Percentiles rank a stretch among this genome's conserved stretches.
Conservation (phyloP, 2,797 vertebrate genomes). For the Sebastes matsubarae region DNA sequence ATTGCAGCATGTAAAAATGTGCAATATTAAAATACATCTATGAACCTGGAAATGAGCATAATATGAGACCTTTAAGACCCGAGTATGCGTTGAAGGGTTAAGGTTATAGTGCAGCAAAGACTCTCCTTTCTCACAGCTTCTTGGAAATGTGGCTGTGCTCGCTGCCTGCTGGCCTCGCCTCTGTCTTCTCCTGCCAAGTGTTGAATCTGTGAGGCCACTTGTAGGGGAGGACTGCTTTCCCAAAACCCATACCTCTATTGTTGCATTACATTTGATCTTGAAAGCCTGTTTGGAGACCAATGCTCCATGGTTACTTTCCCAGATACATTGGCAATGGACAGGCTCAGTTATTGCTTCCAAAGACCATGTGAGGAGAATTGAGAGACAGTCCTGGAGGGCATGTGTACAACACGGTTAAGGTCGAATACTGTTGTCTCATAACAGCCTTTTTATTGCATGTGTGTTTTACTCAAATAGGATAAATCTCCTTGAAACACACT, state of each 20-base stretch:
- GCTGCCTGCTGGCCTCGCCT: slow-evolving; percentile 40
- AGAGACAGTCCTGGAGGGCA: not conserved
- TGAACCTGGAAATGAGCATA: no score
- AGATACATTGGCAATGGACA: slow-evolving; percentile 14
- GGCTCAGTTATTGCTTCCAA: slow-evolving; percentile 11
- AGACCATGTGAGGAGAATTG: not conserved
- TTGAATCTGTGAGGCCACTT: slow-evolving; percentile 56
- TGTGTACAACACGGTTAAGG: not conserved
- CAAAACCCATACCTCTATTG: slow-evolving; percentile 50
- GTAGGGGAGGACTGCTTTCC: slow-evolving; percentile 58
- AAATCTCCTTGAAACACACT: not conserved
- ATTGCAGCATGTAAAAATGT: no score
- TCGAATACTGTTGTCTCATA: not conserved
- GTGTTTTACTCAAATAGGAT: not conserved
- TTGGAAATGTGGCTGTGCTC: slow-evolving; percentile 20
- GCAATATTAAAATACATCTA: no score
- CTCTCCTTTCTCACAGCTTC: slow-evolving; percentile 19
- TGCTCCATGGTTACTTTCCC: slow-evolving; percentile 47
- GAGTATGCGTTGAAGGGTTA: not conserved
- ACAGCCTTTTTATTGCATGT: not conserved
- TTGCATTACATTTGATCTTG: slow-evolving; percentile 53
- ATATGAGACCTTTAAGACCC: not conserved
- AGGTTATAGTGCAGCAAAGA: not conserved
- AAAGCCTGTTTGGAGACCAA: slow-evolving; percentile 30
- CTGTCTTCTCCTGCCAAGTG: slow-evolving; percentile 60